Evolutionary conservation across 2,888 invertebrate genomes (phyloP).

Genomic region (Agriopis leucophaearia): DNA sequence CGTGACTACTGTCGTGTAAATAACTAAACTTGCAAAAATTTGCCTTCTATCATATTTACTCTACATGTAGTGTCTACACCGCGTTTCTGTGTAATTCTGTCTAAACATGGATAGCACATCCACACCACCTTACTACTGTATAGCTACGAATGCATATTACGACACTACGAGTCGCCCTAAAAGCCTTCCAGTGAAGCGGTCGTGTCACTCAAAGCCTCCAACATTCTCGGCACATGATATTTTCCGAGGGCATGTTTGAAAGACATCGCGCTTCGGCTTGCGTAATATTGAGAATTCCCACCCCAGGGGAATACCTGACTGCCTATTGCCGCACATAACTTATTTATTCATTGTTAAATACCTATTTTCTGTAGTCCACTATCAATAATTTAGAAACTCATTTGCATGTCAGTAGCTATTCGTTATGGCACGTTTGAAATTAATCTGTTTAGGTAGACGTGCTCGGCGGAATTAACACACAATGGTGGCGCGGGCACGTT

Average conservation of each 20-base stretch:
- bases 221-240: slow-evolving; percentile 67
- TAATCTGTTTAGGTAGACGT: slow-evolving; percentile 69
- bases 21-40: neutral
- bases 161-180: slow-evolving; percentile 45
- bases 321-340: slow-evolving; percentile 51
- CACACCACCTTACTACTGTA: neutral
- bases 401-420: slow-evolving; percentile 46
- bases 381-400: slow-evolving; percentile 35
- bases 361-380: slow-evolving; percentile 41
- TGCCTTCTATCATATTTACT: neutral
- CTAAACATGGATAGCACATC: neutral
- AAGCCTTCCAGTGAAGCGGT: slow-evolving; percentile 59
- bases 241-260: slow-evolving; percentile 61
- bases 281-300: slow-evolving; percentile 59
- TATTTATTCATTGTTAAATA: slow-evolving; percentile 55
- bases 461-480: slow-evolving; percentile 74
- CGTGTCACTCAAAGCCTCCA: slow-evolving; percentile 64
- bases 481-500: slow-evolving; percentile 67
- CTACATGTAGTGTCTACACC: neutral
- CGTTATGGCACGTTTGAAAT: slow-evolving; percentile 60
- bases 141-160: slow-evolving; percentile 15
- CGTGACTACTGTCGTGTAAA: neutral
- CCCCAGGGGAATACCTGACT: slow-evolving; percentile 60
- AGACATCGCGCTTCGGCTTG: slow-evolving; percentile 57
- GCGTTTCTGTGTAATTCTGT: neutral